Evolutionary conservation across 23 tunicate genomes (phyloP), one percentile per base, ranked within the genome.

Genomic region (Ascidia mentula): DNA sequence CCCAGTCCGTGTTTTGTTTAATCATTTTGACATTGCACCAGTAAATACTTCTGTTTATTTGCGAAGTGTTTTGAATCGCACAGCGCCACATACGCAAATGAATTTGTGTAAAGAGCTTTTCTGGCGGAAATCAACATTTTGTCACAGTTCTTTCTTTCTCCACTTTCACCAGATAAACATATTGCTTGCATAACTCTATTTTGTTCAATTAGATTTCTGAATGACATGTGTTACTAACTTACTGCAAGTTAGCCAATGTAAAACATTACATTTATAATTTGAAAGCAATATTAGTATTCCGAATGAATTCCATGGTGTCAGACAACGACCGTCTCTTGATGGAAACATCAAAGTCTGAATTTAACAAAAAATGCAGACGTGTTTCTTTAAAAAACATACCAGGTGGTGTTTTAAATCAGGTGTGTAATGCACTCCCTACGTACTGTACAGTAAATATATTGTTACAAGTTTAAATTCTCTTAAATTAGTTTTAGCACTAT

Each of bases 381-480:
- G 80, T 91, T 53, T 91, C 97, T 17, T 82, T 91, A 40, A 91
- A 91, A 71, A 86, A 91, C 38, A 91, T 91, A 46, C 87, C 97
- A 59, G 34, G 40, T 72, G 97, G 97, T 35, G 89, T 91, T 72
- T 76, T 59, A 32, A 91, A 80, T 38, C 97, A 91, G 87, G 97
- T 91, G 76, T 26, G 34, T 5, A 28, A 20, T 53, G 1, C 22
- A 53, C 65, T 5, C n/a, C n/a, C n/a, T n/a, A n/a, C n/a, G n/a
- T n/a, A 69, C 74, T 69, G 32, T 69, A n/a, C 74, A 69, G 74
- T n/a, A 69, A 69, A 69, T 69, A 69, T n/a, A 24, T 69, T 69
- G 60, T 45, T 45, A 45, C 60, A 45, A 45, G 18, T 45, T 45
- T 15, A 17, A 45, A 45, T 45, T n/a, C n/a, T n/a, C n/a, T n/a